Base-by-base conservation (phyloP, 2,888 invertebrate genomes). In the Drosophila affinis region DNA sequence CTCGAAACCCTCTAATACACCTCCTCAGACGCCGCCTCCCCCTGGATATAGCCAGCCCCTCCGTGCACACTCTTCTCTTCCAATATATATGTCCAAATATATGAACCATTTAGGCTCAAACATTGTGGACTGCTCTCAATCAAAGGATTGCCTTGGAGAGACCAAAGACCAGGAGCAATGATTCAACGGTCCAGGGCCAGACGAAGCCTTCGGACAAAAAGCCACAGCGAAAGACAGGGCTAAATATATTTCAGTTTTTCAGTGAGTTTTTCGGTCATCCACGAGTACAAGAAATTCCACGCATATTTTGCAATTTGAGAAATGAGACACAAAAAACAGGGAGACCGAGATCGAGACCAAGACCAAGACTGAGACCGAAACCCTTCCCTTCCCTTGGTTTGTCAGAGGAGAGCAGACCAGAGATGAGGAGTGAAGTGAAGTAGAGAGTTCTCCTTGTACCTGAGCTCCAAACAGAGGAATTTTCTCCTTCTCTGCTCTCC, bases 271-370 rank as follows among this genome's bases (percentile, higher is more conserved):
- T 68, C 61, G 21, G 62, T 48, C 48, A 76, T 76, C 75, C 77
- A 69, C 81, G 75, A 79, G 87, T 84, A 77, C 82, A 84, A 71
- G 69, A 72, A 87, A 84, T 84, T 87, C 84, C 82, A 34, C 72
- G 75, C 80, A 84, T 84, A 87, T 81, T 83, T 83, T 78, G 53
- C 76, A 81, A 85, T 86, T 76, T 74, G 62, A 77, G 79, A 70
- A 62, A 21, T 49, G 24, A 17, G 29, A 51, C 34, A 59, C 52
- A 69, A 62, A 55, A 47, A 47, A 45, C 17, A 10, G 29, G 44
- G 27, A 9, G 45, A 39, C 14, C 39, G 5, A 24, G 24, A 5
- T 0, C 24, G 0, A 24, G 5, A 24, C 4, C 5, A 5, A 24
- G 1, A 24, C 24, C 14, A n/a, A n/a, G n/a, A n/a, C n/a, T n/a